Evolutionary conservation across 1,140 invertebrate genomes (phyloP).

Genomic region (Apis cerana): DNA sequence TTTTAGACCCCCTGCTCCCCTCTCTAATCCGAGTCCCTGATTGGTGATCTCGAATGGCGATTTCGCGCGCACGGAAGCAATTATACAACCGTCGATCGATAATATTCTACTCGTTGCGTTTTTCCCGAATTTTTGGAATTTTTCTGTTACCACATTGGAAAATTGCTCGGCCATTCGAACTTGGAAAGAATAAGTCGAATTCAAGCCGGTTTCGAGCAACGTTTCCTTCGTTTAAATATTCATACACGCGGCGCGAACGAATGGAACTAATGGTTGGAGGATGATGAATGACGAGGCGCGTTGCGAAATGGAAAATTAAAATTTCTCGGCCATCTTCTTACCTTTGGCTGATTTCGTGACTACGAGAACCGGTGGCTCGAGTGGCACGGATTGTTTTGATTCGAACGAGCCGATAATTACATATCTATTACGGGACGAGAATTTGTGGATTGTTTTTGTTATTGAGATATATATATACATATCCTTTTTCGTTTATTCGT

Average conservation of each 20-base stretch:
- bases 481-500: too few species aligned
- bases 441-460: not conserved
- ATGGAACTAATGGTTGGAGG: constrained; percentile 5
- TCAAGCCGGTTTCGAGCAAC: constrained; percentile 6
- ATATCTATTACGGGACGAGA: not conserved
- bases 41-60: not conserved
- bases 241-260: not conserved
- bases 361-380: not conserved
- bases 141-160: not conserved
- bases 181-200: constrained; percentile 33
- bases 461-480: too few species aligned
- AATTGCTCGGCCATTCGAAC: not conserved
- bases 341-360: not conserved
- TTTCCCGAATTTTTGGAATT: constrained; percentile 7
- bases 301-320: constrained; percentile 33
- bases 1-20: constrained; percentile 8
- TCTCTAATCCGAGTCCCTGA: not conserved
- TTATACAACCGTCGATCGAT: not conserved
- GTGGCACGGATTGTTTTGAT: not conserved
- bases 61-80: not conserved
- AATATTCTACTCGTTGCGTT: not conserved
- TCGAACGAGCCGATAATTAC: not conserved
- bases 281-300: constrained; percentile 21
- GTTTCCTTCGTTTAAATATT: constrained; percentile 36
- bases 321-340: not conserved